phyloP scores from a whole-genome alignment of 92 coral and sea anemone genomes.

The Epizoanthus scotinus region DNA sequence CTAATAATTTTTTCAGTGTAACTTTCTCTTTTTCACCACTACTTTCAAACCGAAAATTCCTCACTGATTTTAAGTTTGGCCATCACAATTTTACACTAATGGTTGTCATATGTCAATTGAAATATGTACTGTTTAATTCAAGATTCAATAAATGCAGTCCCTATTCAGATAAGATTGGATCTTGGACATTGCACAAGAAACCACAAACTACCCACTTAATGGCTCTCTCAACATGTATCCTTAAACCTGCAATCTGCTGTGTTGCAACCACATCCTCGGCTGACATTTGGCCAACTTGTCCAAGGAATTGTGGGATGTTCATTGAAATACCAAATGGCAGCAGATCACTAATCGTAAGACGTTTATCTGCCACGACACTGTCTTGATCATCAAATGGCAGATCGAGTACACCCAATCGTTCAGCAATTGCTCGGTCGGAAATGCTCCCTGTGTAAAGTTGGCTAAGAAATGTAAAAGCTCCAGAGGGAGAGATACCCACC shows the following conservation, averaged over 20 bases:
- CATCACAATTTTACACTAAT: no score
- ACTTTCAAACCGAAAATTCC: no score
- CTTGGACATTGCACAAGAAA: slow-evolving; percentile 18
- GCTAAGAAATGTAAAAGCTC: slow-evolving; percentile 16
- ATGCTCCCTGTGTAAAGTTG: slow-evolving; percentile 27
- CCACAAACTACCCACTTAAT: slow-evolving; percentile 30
- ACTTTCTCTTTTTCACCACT: no score
- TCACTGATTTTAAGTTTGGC: no score
- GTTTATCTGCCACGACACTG: slow-evolving; percentile 33
- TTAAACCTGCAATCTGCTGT: slow-evolving; percentile 19
- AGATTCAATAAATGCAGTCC: background rate
- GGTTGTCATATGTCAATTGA: no score
- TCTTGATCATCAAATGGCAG: slow-evolving; percentile 33
- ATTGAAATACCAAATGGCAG: slow-evolving; percentile 23
- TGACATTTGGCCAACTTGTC: slow-evolving; percentile 20
- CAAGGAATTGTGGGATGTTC: slow-evolving; percentile 32
- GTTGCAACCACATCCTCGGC: slow-evolving; percentile 34
- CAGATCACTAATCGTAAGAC: slow-evolving; percentile 21
- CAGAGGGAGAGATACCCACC: slow-evolving; percentile 25
- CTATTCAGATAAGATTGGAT: slow-evolving; percentile 25
- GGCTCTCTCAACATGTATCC: slow-evolving; percentile 30
- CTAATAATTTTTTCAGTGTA: no score
- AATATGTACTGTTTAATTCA: no score
- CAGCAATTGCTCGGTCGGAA: slow-evolving; percentile 15
- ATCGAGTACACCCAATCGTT: slow-evolving; percentile 30